phyloP scores from a whole-genome alignment of 2,797 vertebrate genomes.

The Synaphobranchus kaupii region DNA sequence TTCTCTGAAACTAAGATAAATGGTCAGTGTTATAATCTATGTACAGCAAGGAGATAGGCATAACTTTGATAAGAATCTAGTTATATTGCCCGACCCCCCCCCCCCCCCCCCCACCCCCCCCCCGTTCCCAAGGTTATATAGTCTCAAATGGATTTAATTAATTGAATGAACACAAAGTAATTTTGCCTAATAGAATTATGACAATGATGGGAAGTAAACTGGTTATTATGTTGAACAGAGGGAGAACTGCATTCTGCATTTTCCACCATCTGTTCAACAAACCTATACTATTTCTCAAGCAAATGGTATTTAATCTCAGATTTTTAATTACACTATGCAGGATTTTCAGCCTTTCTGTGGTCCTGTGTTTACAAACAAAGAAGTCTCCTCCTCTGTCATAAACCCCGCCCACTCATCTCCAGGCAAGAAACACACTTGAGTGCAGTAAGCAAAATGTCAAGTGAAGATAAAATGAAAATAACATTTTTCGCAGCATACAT shows the following conservation, averaged over 20 bases:
- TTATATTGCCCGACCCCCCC: neutral
- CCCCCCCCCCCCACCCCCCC: neutral
- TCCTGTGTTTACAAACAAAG: too few relatives aligned
- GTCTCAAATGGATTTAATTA: neutral
- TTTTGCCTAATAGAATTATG: neutral
- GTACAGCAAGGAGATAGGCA: neutral
- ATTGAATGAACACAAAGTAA: neutral
- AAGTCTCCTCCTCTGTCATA: too few relatives aligned
- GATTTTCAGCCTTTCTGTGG: too few relatives aligned
- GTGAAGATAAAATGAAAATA: too few relatives aligned
- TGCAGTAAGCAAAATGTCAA: too few relatives aligned
- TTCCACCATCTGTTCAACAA: neutral
- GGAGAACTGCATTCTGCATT: neutral
- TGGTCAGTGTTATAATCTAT: neutral
- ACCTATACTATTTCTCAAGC: neutral
- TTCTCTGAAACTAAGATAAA: neutral
- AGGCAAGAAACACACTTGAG: too few relatives aligned
- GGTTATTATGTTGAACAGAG: neutral
- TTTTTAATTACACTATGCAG: neutral
- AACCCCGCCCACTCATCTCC: too few relatives aligned
- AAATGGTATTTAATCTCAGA: neutral
- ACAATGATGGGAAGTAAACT: neutral
- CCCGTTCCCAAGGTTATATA: neutral
- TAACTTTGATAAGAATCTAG: neutral
- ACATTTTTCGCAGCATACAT: too few relatives aligned